Percentiles rank a stretch among this genome's conserved stretches.
phyloP scores from a whole-genome alignment of 2,797 vertebrate species.

The Crypturellus tataupa region DNA sequence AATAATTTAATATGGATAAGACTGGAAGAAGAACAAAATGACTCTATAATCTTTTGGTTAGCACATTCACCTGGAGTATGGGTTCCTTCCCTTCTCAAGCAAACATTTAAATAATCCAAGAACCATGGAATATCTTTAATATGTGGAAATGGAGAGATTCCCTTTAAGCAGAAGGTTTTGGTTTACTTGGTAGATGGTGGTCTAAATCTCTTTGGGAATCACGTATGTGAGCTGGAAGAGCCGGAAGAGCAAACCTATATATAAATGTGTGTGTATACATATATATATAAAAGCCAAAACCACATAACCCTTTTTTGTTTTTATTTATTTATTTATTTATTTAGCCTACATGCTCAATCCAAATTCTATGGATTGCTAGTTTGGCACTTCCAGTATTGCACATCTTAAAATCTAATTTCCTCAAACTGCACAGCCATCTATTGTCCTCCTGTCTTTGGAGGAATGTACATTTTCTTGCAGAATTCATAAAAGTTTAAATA shows the following conservation, averaged over 20 bases:
- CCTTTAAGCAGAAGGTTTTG: neutral
- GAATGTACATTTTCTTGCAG: neutral
- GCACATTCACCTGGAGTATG: neutral
- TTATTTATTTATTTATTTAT: neutral
- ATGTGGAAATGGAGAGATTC: neutral
- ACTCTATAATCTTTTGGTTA: neutral
- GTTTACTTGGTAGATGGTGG: neutral
- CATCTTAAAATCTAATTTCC: neutral
- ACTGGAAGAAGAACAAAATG: neutral
- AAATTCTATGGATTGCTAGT: neutral
- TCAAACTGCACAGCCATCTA: neutral
- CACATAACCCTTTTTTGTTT: neutral
- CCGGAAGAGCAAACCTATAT: neutral
- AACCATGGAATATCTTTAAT: neutral
- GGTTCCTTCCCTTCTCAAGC: neutral
- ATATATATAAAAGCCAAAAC: no score
- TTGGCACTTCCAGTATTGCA: neutral
- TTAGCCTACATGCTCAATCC: neutral
- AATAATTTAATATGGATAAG: neutral
- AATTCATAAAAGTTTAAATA: neutral
- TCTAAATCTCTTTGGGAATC: neutral
- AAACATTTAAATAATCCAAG: neutral
- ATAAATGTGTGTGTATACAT: no score
- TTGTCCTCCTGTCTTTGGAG: neutral
- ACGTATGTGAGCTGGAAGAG: accelerated